phyloP scores from a whole-genome alignment of 2,797 vertebrate genomes.

The Pseudopleuronectes americanus region DNA sequence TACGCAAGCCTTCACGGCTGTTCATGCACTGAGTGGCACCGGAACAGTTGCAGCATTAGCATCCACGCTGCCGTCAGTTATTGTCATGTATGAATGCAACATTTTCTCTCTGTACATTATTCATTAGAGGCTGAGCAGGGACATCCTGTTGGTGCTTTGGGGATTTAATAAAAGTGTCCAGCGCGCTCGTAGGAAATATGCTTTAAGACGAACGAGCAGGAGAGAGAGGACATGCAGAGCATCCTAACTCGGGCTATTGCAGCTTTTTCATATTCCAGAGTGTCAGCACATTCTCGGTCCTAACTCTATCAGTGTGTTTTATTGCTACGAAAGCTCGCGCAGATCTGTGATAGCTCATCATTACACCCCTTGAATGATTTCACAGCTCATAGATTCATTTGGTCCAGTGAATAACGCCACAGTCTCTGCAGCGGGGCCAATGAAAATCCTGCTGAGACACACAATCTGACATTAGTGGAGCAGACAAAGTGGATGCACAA shows the following conservation, averaged over 20 bases:
- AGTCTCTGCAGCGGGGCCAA: slow-evolving; percentile 51
- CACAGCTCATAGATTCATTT: slow-evolving; percentile 75
- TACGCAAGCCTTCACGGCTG: too few relatives aligned
- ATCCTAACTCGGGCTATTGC: slow-evolving; percentile 42
- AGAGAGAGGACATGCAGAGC: slow-evolving; percentile 4
- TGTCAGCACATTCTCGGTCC: slow-evolving; percentile 66
- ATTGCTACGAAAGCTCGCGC: slow-evolving; percentile 56
- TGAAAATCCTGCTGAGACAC: slow-evolving; percentile 68
- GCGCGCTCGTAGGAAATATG: slow-evolving; percentile 35
- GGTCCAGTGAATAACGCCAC: slow-evolving; percentile 61
- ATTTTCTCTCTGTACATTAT: slow-evolving; percentile 28
- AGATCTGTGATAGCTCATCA: slow-evolving; percentile 69
- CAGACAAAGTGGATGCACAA: slow-evolving; percentile 45
- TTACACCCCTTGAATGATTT: slow-evolving; percentile 71
- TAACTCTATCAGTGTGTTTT: slow-evolving; percentile 66
- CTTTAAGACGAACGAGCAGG: slow-evolving; percentile 40
- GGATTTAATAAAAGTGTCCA: slow-evolving; percentile 48
- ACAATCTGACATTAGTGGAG: slow-evolving; percentile 47
- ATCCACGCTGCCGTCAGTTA: too few relatives aligned
- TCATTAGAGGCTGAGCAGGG: slow-evolving; percentile 17
- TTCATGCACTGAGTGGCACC: too few relatives aligned
- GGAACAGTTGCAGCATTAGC: too few relatives aligned
- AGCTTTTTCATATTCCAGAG: slow-evolving; percentile 45
- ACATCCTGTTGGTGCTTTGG: slow-evolving; percentile 21
- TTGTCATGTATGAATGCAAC: slow-evolving; percentile 11